Percentiles rank a stretch among this genome's conserved stretches.
Evolutionary conservation across 1,140 invertebrate species (phyloP).

Genomic region (Calycopis cecrops): DNA sequence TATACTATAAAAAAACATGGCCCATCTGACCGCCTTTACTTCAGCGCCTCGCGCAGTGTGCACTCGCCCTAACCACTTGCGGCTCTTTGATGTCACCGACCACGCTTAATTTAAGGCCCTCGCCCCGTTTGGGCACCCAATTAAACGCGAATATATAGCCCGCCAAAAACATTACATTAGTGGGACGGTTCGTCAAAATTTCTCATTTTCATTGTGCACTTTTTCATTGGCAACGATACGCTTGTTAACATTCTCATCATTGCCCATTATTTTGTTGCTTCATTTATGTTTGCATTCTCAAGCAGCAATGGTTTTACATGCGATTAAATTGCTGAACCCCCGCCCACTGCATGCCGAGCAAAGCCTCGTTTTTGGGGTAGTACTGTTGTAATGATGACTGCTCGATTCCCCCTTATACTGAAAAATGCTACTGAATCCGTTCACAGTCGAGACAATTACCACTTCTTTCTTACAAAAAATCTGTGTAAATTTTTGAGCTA

Average conservation of each 20-base stretch:
- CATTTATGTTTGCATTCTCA: not conserved
- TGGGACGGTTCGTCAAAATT: slow-evolving; percentile 52
- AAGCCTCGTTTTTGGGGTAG: too few species aligned
- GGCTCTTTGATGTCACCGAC: slow-evolving; percentile 45
- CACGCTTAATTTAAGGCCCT: slow-evolving; percentile 42
- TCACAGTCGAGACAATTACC: not conserved
- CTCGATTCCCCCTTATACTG: too few species aligned
- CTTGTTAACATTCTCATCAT: slow-evolving; percentile 24
- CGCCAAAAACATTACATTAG: slow-evolving; percentile 34
- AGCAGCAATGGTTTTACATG: not conserved
- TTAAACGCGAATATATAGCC: slow-evolving; percentile 54
- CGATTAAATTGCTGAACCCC: not conserved
- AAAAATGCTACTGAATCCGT: not conserved
- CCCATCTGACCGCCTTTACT: too few species aligned
- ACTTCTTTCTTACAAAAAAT: not conserved
- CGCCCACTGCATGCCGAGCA: too few species aligned
- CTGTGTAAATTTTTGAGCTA: too few species aligned
- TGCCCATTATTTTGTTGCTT: slow-evolving; percentile 9
- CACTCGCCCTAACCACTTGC: not conserved
- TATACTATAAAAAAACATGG: too few species aligned
- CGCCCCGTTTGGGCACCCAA: slow-evolving; percentile 45
- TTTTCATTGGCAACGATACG: slow-evolving; percentile 38
- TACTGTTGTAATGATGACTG: too few species aligned
- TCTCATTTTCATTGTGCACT: slow-evolving; percentile 39
- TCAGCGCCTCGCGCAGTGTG: not conserved